These are phyloP conservation scores for Phalloptychus januarius DNA, from an alignment of 2,797 vertebrate species.

Conservation along the genomic window DNA sequence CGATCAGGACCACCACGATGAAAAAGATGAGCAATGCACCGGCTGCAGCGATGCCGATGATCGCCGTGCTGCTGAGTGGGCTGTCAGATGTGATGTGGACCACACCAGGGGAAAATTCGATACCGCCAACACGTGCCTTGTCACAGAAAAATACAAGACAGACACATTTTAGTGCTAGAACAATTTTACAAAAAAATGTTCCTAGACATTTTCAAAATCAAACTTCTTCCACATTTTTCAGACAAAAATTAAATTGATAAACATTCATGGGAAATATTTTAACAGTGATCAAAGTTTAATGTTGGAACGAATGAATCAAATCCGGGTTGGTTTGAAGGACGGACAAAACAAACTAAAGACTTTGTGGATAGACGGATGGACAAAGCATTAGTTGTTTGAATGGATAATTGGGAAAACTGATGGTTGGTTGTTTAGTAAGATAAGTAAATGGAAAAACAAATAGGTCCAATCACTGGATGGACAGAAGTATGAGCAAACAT, in stretches of 20 bases:
- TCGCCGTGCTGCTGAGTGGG: conserved; percentile 93
- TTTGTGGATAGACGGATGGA: neutral
- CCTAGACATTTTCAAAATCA: neutral
- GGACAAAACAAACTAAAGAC: neutral
- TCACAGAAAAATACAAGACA: conserved; percentile 12
- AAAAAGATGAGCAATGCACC: conserved; percentile 95
- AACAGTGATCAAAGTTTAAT: neutral
- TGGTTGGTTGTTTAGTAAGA: neutral
- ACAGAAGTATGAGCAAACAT: neutral
- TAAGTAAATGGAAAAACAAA: neutral
- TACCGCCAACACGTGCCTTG: conserved; percentile 94
- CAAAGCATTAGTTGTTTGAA: neutral
- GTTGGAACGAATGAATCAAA: neutral
- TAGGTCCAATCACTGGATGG: neutral
- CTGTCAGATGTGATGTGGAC: conserved; percentile 97
- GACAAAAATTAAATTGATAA: too few relatives aligned
- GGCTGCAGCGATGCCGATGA: conserved; percentile 93
- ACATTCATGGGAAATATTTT: neutral
- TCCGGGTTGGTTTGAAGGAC: neutral
- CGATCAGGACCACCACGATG: conserved; percentile 95
- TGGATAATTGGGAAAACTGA: neutral
- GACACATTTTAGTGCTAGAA: conserved; percentile 7
- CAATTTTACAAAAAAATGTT: neutral
- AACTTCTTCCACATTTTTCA: neutral
- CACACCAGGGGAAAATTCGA: conserved; percentile 95